A percentile compares a stretch with the other conserved stretches of the same genome.
Conservation (phyloP, 1,140 invertebrate species). For the Marisa cornuarietis region DNA sequence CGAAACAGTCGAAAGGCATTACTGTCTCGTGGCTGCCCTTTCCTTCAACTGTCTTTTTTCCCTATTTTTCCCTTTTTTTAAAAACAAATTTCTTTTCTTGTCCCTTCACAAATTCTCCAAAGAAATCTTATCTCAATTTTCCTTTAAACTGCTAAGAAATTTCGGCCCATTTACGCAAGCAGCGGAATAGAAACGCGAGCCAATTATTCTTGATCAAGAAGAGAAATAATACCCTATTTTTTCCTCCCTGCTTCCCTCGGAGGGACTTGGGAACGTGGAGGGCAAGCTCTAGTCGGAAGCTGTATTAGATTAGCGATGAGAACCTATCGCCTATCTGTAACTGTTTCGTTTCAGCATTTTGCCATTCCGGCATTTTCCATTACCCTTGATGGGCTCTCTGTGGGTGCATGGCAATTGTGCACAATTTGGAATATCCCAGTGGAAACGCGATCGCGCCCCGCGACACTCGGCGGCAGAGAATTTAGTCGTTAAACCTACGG, state of each 20-base stretch:
- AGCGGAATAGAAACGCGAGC: constrained; percentile 10
- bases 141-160: constrained; percentile 14
- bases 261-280: background rate
- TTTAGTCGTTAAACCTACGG: no score
- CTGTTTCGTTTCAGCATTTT: constrained; percentile 5
- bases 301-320: constrained; percentile 9
- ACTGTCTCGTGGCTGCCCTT: background rate
- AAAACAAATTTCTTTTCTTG: background rate
- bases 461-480: background rate
- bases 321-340: constrained; percentile 3
- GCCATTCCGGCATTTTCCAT: constrained; percentile 6
- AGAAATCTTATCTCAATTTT: constrained; percentile 12
- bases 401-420: constrained; percentile 7
- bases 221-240: constrained; percentile 13
- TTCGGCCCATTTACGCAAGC: constrained; percentile 1
- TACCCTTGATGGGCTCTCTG: constrained; percentile 6
- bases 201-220: constrained; percentile 11
- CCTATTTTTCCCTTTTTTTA: background rate
- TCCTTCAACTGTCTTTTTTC: background rate
- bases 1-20: background rate
- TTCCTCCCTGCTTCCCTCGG: background rate
- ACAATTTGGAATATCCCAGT: constrained; percentile 18
- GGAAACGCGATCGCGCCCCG: constrained; percentile 12
- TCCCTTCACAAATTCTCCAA: constrained; percentile 1
- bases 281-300: background rate